Conservation (phyloP, 1,140 invertebrate genomes). For the Ostrea edulis region DNA sequence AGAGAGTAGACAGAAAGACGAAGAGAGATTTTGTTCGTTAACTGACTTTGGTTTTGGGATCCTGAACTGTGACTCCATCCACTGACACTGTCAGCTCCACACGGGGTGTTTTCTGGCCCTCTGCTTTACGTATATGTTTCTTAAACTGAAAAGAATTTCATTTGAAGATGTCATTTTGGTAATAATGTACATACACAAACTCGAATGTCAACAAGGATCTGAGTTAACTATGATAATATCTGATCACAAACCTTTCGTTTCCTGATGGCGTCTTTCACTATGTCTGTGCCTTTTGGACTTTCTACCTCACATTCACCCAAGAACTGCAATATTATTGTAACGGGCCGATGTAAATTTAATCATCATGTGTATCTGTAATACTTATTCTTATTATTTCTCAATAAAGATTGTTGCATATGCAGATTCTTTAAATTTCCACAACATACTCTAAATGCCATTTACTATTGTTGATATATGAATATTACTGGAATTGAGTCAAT, state of each 20-base stretch:
- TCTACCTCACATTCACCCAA: constrained; percentile 95
- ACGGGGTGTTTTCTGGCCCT: constrained; percentile 94
- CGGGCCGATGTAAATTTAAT: not conserved
- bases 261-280: constrained; percentile 96
- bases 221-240: not conserved
- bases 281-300: constrained; percentile 97
- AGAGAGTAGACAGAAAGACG: not conserved
- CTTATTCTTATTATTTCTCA: too few species aligned
- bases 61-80: constrained; percentile 96
- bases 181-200: too few species aligned
- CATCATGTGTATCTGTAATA: too few species aligned
- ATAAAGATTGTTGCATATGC: too few species aligned
- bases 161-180: not conserved
- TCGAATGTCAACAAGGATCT: too few species aligned
- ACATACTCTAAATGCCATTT: too few species aligned
- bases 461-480: too few species aligned
- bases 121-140: constrained; percentile 95
- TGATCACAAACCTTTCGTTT: constrained; percentile 86
- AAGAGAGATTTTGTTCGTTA: not conserved
- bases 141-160: constrained; percentile 84
- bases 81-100: constrained; percentile 94
- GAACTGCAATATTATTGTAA: constrained; percentile 85
- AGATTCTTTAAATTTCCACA: too few species aligned
- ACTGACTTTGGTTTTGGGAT: constrained; percentile 84
- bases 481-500: too few species aligned